Base-by-base conservation (phyloP, 2,888 invertebrate species). In the Acrobasis suavella region DNA sequence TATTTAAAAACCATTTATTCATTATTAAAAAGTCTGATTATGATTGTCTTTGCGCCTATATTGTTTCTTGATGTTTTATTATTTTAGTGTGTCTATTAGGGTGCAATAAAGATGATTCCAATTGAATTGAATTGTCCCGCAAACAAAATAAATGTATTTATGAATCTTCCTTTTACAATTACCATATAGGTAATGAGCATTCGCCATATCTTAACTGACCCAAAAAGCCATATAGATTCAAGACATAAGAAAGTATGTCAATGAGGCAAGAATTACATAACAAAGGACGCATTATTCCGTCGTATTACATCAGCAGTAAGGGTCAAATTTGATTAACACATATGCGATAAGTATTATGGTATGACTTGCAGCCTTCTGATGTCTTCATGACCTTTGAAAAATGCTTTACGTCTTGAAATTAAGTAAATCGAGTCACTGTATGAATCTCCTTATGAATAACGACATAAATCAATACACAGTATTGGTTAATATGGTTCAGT, bases 171-270 rank as follows among this genome's bases (percentile, higher is more conserved):
- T 8, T 32, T 32, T 32, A 32, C 32, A 2, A 32, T 7, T 32
- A 32, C 32, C 32, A 32, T 32, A 32, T 7, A 32, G 32, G 32
- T 12, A 46, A 52, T 7, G 6, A 52, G 32, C 6, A 32, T 32
- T 32, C 8, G n/a, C 52, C 52, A 52, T 52, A 14, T 17, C 32
- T 51, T 22, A 17, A 51, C 52, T 32, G 52, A 52, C 52, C 52
- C 8, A 46, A 54, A 54, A 54, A n/a, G 15, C 54, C 54, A 58
- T 58, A 46, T 58, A 50, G 50, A 50, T 22, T 58, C 46, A 46
- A 58, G 12, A 46, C 58, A 46, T 46, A 58, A 49, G 58, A 58
- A 58, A 58, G 50, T 60, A 17, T 60, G 59, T 50, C 59, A 60
- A 60, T 60, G 59, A 50, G 38, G 38, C 15, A 54, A 12, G 2